Conservation (phyloP, 2,888 invertebrate genomes). For the Helobdella robusta region DNA sequence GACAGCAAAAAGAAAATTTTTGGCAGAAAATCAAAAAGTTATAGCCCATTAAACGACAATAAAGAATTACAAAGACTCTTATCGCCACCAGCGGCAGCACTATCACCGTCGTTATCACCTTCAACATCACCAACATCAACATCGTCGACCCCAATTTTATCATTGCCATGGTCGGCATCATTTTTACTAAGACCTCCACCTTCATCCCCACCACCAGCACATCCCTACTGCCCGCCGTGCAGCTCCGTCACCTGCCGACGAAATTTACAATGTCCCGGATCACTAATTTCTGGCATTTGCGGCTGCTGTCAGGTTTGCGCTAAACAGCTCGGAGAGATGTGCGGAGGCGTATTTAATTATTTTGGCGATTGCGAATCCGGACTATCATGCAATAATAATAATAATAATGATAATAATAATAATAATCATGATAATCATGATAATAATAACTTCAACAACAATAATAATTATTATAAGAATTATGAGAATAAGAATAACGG, state of each 20-base stretch:
- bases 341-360: conserved; percentile 45
- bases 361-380: conserved; percentile 47
- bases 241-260: conserved; percentile 45
- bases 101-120: background rate
- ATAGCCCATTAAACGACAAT: too few relatives aligned
- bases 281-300: conserved; percentile 44
- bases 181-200: background rate
- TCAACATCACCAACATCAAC: background rate
- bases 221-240: conserved; percentile 46
- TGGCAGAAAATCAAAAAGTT: too few relatives aligned
- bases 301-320: conserved; percentile 48
- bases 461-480: too few relatives aligned
- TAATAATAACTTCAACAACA: too few relatives aligned
- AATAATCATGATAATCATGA: too few relatives aligned
- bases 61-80: background rate
- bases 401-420: too few relatives aligned
- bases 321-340: conserved; percentile 42
- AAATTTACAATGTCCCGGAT: conserved; percentile 43
- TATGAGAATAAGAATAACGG: too few relatives aligned
- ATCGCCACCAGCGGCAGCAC: background rate
- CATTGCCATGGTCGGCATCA: background rate
- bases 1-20: too few relatives aligned
- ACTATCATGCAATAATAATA: conserved; percentile 35
- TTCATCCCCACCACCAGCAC: background rate
- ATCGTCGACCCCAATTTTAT: background rate